These are phyloP conservation scores for Ostrea edulis DNA, from an alignment of 1,140 invertebrate genomes.

Conservation along the genomic window DNA sequence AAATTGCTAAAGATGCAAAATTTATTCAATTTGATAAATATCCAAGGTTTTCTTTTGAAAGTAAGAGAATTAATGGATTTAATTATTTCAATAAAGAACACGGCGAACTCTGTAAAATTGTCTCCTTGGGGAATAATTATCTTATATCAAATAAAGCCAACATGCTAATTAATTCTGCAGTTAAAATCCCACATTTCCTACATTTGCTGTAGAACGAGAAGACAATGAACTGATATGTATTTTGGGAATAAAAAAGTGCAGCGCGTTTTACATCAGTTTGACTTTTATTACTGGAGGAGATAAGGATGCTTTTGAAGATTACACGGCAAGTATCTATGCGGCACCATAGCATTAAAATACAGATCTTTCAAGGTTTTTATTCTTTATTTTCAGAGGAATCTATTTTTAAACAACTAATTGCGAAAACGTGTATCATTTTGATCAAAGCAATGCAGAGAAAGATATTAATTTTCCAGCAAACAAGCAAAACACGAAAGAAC, in stretches of 20 bases:
- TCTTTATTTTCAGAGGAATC: not conserved
- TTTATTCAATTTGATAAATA: too few species aligned
- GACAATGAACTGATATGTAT: not conserved
- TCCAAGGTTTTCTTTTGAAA: too few species aligned
- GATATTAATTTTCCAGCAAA: not conserved
- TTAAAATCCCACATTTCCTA: not conserved
- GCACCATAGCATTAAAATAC: not conserved
- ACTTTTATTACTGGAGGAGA: not conserved
- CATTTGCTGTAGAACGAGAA: not conserved
- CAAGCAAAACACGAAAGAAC: too few species aligned
- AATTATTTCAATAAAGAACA: too few species aligned
- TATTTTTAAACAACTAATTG: constrained; percentile 6
- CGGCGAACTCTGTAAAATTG: too few species aligned
- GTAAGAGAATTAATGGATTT: too few species aligned
- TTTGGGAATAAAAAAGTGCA: not conserved
- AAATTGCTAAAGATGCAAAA: too few species aligned
- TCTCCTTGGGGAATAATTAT: not conserved
- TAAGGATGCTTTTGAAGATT: not conserved
- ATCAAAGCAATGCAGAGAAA: not conserved
- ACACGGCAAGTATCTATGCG: not conserved
- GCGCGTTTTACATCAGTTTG: too few species aligned
- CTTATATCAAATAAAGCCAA: not conserved
- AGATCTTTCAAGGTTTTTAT: not conserved
- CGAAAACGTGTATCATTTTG: not conserved
- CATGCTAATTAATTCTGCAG: not conserved